A percentile compares a stretch with the other conserved stretches of the same genome.
phyloP scores from a whole-genome alignment of 1,140 invertebrate species.

The Portunus trituberculatus region DNA sequence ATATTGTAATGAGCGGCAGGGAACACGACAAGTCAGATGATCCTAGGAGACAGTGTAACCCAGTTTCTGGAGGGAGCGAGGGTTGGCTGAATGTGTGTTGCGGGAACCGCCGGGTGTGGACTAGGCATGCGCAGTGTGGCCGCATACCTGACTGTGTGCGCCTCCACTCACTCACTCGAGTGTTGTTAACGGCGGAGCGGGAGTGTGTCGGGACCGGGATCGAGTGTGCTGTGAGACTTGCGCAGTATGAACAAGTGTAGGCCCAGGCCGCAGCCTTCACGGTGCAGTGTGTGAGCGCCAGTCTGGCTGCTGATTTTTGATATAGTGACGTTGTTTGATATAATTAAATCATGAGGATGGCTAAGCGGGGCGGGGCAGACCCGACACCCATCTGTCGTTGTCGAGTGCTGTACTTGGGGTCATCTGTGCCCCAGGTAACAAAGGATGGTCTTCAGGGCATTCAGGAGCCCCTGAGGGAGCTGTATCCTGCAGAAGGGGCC shows the following conservation, averaged over 20 bases:
- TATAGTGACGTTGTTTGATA: constrained; percentile 30
- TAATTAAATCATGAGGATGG: constrained; percentile 74
- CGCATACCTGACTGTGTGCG: constrained; percentile 59
- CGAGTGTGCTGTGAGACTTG: constrained; percentile 41
- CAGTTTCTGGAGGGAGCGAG: constrained; percentile 38
- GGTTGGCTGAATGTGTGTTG: constrained; percentile 63
- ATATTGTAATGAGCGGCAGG: neutral
- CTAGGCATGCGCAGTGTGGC: constrained; percentile 68
- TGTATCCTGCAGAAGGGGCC: constrained; percentile 93
- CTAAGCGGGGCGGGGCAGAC: constrained; percentile 75
- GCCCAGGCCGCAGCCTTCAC: constrained; percentile 42
- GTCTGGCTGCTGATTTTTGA: constrained; percentile 1
- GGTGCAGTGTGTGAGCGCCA: constrained; percentile 27
- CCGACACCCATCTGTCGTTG: constrained; percentile 95
- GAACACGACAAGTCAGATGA: constrained; percentile 38
- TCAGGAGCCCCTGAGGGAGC: constrained; percentile 96
- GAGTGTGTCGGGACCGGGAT: neutral
- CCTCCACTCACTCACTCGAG: constrained; percentile 62
- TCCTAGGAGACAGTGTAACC: constrained; percentile 50
- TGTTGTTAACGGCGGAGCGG: constrained; percentile 46
- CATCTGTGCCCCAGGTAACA: constrained; percentile 97
- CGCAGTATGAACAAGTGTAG: constrained; percentile 57
- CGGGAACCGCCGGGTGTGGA: constrained; percentile 58
- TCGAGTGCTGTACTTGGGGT: constrained; percentile 98
- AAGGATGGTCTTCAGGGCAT: constrained; percentile 98